Conservation (phyloP, 2,797 vertebrate genomes). For the Cynodonichthys magdalenae region DNA sequence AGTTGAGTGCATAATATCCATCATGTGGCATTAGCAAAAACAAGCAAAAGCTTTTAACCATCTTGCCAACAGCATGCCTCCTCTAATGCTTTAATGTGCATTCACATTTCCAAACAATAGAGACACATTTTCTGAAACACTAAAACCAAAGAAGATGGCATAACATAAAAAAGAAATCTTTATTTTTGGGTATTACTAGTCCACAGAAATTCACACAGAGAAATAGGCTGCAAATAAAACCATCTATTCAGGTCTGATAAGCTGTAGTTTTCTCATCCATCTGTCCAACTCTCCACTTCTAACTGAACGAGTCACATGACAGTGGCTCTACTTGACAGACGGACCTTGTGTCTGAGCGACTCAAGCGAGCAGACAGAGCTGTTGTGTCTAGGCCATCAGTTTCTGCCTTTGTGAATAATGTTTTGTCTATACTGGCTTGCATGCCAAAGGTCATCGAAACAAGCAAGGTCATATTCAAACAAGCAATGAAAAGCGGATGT, state of each 20-base stretch:
- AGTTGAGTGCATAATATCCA: constrained; percentile 23
- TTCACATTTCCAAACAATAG: not conserved
- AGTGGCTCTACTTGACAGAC: constrained; percentile 47
- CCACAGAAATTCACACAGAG: not conserved
- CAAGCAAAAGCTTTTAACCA: constrained; percentile 18
- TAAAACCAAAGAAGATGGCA: too few relatives aligned
- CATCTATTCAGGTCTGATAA: constrained; percentile 15
- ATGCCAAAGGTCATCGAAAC: constrained; percentile 63
- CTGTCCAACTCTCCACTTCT: constrained; percentile 18
- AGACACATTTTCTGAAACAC: constrained; percentile 28
- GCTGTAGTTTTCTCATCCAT: constrained; percentile 33
- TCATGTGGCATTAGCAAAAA: constrained; percentile 38
- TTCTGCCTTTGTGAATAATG: constrained; percentile 64
- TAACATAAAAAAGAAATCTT: too few relatives aligned
- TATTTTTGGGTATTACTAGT: not conserved
- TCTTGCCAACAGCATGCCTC: constrained; percentile 18
- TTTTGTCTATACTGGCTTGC: constrained; percentile 65
- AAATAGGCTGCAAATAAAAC: constrained; percentile 28
- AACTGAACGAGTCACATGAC: constrained; percentile 64
- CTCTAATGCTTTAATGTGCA: constrained; percentile 5
- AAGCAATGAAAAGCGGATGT: constrained; percentile 19
- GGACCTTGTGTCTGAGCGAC: constrained; percentile 49
- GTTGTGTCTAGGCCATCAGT: constrained; percentile 56
- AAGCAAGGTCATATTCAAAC: constrained; percentile 48
- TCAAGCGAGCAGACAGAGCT: constrained; percentile 47